phyloP scores from a whole-genome alignment of 2,888 invertebrate genomes.

The Heliconius erato region DNA sequence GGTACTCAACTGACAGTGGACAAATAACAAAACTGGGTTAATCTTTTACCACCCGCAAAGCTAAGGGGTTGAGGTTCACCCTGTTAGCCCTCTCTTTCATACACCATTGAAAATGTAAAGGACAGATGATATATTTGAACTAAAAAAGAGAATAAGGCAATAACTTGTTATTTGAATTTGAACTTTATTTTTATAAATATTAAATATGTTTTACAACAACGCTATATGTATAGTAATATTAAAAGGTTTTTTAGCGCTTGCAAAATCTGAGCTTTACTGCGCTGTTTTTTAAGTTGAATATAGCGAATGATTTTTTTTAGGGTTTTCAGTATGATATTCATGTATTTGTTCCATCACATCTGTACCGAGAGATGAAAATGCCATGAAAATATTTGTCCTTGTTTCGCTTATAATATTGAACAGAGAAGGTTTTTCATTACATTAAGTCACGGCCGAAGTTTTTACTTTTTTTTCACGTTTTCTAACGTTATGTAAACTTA shows the following conservation, averaged over 20 bases:
- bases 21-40: slow-evolving; percentile 87
- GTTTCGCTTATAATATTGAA: slow-evolving; percentile 69
- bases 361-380: slow-evolving; percentile 81
- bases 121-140: slow-evolving; percentile 63
- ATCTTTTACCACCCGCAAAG: slow-evolving; percentile 83
- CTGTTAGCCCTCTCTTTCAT: slow-evolving; percentile 70
- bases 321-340: slow-evolving; percentile 83
- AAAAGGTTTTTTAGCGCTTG: slow-evolving; percentile 74
- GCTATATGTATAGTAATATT: slow-evolving; percentile 75
- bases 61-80: slow-evolving; percentile 78
- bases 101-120: slow-evolving; percentile 70
- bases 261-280: slow-evolving; percentile 72
- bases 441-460: slow-evolving; percentile 70
- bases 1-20: slow-evolving; percentile 86
- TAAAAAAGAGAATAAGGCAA: slow-evolving; percentile 64
- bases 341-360: slow-evolving; percentile 83
- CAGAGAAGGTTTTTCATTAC: slow-evolving; percentile 71
- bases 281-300: slow-evolving; percentile 68
- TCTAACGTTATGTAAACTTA: slow-evolving; percentile 39
- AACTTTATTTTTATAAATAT: slow-evolving; percentile 13
- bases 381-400: slow-evolving; percentile 77
- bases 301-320: slow-evolving; percentile 65
- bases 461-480: slow-evolving; percentile 44
- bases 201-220: slow-evolving; percentile 65
- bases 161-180: background rate